Percentiles rank a stretch among this genome's conserved stretches.
phyloP scores from a whole-genome alignment of 2,888 invertebrate species.

The Pharmacophagus antenor region DNA sequence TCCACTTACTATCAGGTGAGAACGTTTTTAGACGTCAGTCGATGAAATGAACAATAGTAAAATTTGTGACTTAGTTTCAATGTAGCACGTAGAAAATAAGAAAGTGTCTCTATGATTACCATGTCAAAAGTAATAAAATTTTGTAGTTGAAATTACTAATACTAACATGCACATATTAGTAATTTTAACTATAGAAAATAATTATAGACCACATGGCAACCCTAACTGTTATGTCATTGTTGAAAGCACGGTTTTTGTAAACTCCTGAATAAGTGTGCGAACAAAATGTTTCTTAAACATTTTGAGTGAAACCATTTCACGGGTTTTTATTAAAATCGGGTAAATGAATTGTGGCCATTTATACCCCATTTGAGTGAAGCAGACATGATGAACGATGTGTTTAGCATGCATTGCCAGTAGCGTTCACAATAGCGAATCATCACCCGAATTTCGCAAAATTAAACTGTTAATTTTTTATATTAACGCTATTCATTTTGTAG shows the following conservation, averaged over 20 bases:
- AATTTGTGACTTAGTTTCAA: too few species aligned
- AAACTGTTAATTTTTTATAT: constrained; percentile 9
- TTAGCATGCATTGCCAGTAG: constrained; percentile 14
- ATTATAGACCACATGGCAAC: constrained; percentile 22
- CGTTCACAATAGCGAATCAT: constrained; percentile 3
- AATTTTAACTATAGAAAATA: neutral
- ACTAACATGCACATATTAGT: too few species aligned
- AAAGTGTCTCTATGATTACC: too few species aligned
- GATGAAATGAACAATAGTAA: too few species aligned
- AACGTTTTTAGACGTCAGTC: too few species aligned
- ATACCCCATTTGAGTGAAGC: constrained; percentile 37
- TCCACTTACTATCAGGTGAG: too few species aligned
- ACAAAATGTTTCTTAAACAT: constrained; percentile 49
- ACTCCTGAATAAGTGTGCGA: constrained; percentile 56
- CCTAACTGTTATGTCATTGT: constrained; percentile 32
- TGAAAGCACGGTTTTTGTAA: constrained; percentile 29
- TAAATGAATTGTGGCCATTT: constrained; percentile 73
- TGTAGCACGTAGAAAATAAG: too few species aligned
- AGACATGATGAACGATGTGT: constrained; percentile 26
- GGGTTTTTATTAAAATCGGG: constrained; percentile 49
- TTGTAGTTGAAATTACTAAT: too few species aligned
- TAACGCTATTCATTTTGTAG: too few species aligned
- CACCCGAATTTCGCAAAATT: constrained; percentile 14
- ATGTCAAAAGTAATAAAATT: too few species aligned
- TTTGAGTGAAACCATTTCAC: constrained; percentile 59